These are phyloP conservation scores for Mamestra brassicae DNA, from an alignment of 2,888 invertebrate genomes.

Conservation along the genomic window DNA sequence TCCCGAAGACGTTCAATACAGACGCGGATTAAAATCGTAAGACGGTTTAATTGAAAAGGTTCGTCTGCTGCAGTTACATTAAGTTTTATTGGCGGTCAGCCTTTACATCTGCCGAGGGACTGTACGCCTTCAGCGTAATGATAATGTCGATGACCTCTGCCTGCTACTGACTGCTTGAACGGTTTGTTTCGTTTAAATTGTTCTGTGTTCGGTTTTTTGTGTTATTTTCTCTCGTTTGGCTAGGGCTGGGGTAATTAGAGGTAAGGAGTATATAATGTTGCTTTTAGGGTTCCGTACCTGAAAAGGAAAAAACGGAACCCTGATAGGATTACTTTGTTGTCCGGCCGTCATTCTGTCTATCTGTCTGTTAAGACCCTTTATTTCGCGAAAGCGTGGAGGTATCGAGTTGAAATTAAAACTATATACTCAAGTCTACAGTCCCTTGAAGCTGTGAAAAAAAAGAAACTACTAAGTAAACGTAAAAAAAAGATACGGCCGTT, in stretches of 20 bases:
- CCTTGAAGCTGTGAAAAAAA: too few species aligned
- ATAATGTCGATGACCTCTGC: constrained; percentile 74
- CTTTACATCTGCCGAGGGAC: constrained; percentile 66
- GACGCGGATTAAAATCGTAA: constrained; percentile 78
- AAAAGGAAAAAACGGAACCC: too few species aligned
- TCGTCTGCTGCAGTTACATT: constrained; percentile 72
- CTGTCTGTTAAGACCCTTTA: too few species aligned
- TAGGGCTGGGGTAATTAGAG: constrained; percentile 1
- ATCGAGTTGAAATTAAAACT: too few species aligned
- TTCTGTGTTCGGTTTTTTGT: constrained; percentile 18
- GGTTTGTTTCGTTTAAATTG: constrained; percentile 63
- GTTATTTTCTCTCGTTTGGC: constrained; percentile 14
- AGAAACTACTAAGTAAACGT: too few species aligned
- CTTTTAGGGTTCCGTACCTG: too few species aligned
- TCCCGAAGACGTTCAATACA: constrained; percentile 62
- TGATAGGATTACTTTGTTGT: too few species aligned
- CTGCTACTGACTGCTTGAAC: constrained; percentile 43
- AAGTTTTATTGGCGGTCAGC: constrained; percentile 82
- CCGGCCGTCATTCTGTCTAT: too few species aligned
- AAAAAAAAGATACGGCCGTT: too few species aligned
- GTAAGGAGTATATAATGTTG: too few species aligned
- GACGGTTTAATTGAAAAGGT: constrained; percentile 83
- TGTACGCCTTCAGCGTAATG: constrained; percentile 68
- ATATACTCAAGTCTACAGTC: too few species aligned
- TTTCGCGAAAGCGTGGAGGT: too few species aligned